Base-by-base conservation (phyloP, 2,113 vertebrate genomes). In the Podilymbus podiceps region DNA sequence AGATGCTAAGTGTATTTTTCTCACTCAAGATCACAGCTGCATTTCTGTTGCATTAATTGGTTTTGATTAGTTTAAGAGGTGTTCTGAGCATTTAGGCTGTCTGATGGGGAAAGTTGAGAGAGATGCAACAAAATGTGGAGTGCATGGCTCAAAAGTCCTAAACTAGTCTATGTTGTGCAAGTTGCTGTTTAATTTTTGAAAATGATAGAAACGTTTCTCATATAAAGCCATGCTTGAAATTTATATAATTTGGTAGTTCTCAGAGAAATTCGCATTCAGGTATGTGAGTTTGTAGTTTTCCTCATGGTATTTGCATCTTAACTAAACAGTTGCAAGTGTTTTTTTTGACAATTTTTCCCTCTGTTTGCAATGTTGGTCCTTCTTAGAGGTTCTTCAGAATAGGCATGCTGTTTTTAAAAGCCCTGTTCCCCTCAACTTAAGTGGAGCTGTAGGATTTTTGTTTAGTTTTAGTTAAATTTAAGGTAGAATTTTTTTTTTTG, bases 281-380 rank as follows among this genome's bases (percentile, higher is more conserved):
- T 69, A 8, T 6, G 2, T 9, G 72, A 60, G 11, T 42, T 11
- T 30, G 16, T 23, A 86, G 18, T 16, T 77, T 66, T 73, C n/a
- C 50, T 59, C 18, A 13, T 10, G 33, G 49, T 79, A 8, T 69
- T 72, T 73, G 8, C 31, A 15, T 56, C 15, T 12, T 9, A 28
- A 33, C 13, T 17, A 11, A 24, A 11, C 8, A 12, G 47, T 7
- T 62, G 5, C 22, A 46, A 44, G 13, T n/a, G 38, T 0, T 2
- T 52, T 63, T 86, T 35, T 47, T 16, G 5, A 13, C 5, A 3
- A 1, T 22, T 18, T n/a, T 66, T 40, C 13, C 6, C 1, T 56
- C 3, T 47, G 15, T 46, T 84, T 50, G 19, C 10, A 31, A 1
- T 67, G 31, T 49, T 56, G 20, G 20, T 52, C 12, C 1, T 11